Evolutionary conservation across 2,888 invertebrate genomes (phyloP), one percentile per base, ranked within the genome.

Genomic region (Sepiola atlantica): DNA sequence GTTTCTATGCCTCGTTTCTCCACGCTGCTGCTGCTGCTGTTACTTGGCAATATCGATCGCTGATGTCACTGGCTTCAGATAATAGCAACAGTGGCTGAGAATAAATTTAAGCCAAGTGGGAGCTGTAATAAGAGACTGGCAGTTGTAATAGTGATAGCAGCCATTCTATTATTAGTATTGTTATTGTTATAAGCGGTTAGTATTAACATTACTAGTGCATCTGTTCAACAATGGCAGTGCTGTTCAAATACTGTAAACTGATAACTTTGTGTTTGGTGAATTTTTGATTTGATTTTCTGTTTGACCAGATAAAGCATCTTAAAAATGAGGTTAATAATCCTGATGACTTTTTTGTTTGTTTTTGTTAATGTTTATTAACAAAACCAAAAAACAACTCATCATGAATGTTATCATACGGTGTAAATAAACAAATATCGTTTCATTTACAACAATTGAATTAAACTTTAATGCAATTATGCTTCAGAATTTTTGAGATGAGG

Each of bases 51-150:
- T 77, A 77, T 77, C n/a, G 77, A 77, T 77, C n/a, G 77, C 77
- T 77, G 77, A 77, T 77, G 77, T 77, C 77, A 77, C n/a, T 77
- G 77, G 77, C 18, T 77, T n/a, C n/a, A n/a, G 77, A 77, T 77
- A 77, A 77, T n/a, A 77, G n/a, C 77, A 77, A 77, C 77, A 77
- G n/a, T 77, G 77, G 77, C n/a, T 32, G 77, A 77, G 77, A 77
- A 77, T 77, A 77, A 2, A 77, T 18, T 32, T 14, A 77, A 77
- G 18, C 77, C 77, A 77, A 61, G 61, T 61, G 28, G n/a, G 16
- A 77, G 77, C 77, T n/a, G 32, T 77, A 77, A 77, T 77, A 77
- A 77, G 77, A 77, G 77, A 77, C n/a, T 21, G 10, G 28, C 61
- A 61, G 61, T 61, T 21, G 61, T 61, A 61, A 61, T 28, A 61